phyloP scores from a whole-genome alignment of 2,797 vertebrate species.

The Hippocampus kuda region DNA sequence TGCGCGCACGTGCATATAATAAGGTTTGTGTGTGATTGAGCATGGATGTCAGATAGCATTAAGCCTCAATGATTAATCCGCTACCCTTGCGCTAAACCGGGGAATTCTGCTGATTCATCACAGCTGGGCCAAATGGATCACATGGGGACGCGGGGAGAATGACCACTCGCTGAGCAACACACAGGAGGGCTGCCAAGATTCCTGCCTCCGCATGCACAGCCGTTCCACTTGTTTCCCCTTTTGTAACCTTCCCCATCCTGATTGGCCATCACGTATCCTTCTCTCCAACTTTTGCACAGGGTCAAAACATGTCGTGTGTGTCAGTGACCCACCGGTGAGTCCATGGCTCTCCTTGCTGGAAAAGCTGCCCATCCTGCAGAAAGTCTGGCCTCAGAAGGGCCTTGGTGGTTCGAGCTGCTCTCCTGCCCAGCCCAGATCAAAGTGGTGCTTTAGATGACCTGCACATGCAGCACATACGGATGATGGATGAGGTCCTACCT shows the following conservation, averaged over 20 bases:
- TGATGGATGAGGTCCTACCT: constrained; percentile 22
- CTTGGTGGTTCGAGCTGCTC: constrained; percentile 40
- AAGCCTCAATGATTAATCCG: constrained; percentile 61
- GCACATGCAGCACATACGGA: constrained; percentile 20
- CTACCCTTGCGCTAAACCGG: constrained; percentile 55
- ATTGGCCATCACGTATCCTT: constrained; percentile 16
- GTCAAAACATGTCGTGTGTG: background rate
- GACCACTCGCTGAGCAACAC: constrained; percentile 51
- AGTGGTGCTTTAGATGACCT: constrained; percentile 31
- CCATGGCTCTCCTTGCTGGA: constrained; percentile 64
- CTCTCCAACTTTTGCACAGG: background rate
- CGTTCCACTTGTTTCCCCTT: constrained; percentile 20
- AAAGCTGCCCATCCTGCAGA: constrained; percentile 68
- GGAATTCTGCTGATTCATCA: constrained; percentile 71
- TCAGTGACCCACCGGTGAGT: constrained; percentile 51
- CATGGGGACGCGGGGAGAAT: constrained; percentile 57
- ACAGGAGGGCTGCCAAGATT: constrained; percentile 53
- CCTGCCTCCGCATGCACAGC: constrained; percentile 28
- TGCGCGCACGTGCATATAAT: constrained; percentile 12
- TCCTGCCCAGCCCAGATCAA: constrained; percentile 27
- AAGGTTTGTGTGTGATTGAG: constrained; percentile 29
- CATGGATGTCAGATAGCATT: constrained; percentile 53
- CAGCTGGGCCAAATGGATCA: constrained; percentile 53
- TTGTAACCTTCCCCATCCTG: constrained; percentile 36
- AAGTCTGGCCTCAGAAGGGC: constrained; percentile 28